Conservation (phyloP, 2,888 invertebrate genomes). For the Choreutis nemorana region DNA sequence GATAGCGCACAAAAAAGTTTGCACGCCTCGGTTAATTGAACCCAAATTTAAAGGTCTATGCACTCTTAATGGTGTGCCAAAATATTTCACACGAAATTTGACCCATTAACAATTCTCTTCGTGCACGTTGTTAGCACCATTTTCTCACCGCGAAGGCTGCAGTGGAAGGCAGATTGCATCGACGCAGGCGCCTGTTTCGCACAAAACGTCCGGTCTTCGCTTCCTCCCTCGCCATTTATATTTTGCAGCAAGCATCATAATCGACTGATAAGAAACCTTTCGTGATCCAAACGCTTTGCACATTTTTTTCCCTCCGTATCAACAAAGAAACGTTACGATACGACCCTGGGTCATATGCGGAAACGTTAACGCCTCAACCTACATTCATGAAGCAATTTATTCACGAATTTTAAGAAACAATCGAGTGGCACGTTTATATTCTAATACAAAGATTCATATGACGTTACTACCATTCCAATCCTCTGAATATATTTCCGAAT, state of each 20-base stretch:
- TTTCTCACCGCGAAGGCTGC: slow-evolving; percentile 36
- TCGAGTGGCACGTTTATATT: slow-evolving; percentile 39
- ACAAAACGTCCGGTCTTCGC: slow-evolving; percentile 42
- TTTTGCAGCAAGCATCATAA: too few relatives aligned
- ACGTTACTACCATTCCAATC: slow-evolving; percentile 42
- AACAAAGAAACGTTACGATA: not conserved
- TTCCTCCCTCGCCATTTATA: slow-evolving; percentile 56
- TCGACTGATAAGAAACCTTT: too few relatives aligned
- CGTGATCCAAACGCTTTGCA: too few relatives aligned
- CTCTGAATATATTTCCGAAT: slow-evolving; percentile 63
- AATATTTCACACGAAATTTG: slow-evolving; percentile 25
- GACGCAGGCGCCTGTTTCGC: slow-evolving; percentile 39
- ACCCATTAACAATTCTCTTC: slow-evolving; percentile 36
- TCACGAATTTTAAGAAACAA: slow-evolving; percentile 37
- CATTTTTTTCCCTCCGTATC: not conserved
- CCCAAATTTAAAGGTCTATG: too few relatives aligned
- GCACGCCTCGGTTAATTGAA: too few relatives aligned
- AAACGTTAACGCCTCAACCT: slow-evolving; percentile 26
- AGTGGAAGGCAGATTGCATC: slow-evolving; percentile 43
- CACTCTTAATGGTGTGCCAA: slow-evolving; percentile 8
- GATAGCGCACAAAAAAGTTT: too few relatives aligned
- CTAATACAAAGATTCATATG: slow-evolving; percentile 38
- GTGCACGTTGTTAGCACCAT: slow-evolving; percentile 35
- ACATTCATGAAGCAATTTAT: slow-evolving; percentile 35
- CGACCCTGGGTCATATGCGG: slow-evolving; percentile 8